Base-by-base conservation (phyloP, 2,888 invertebrate genomes). In the Meloe dianella region DNA sequence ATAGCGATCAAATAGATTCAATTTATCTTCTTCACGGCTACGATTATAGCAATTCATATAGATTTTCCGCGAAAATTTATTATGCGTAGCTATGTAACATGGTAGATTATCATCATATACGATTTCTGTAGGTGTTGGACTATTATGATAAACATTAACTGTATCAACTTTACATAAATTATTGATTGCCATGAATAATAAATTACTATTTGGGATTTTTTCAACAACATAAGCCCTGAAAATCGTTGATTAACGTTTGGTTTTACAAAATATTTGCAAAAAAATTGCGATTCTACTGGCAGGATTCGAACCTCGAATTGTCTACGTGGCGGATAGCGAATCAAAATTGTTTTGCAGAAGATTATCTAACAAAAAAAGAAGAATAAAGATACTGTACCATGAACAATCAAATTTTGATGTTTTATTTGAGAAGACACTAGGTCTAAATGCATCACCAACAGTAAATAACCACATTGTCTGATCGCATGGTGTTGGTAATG, bases 401-500 rank as follows among this genome's bases (percentile, higher is more conserved):
- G 65, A 88, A 79, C 69, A 92, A 77, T 89, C 69, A 62, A 78
- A 78, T 65, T 79, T 80, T 2, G 72, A 72, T 9, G 68, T 71
- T n/a, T 69, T 72, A 27, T 75, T 73, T 1, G 71, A 61, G 54
- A 72, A 77, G 4, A 63, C 71, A 38, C 68, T 78, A 0, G 71
- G 59, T 2, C 67, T 70, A 65, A 79, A 80, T 22, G 62, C 65
- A 3, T 70, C 66, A 1, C 61, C 74, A 47, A 82, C 75, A 29
- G 79, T 83, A 71, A 82, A 83, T 58, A 84, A 73, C 77, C 80
- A 81, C 73, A 80, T 78, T 70, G 93, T 90, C 80, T 93, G 88
- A 81, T 96, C 96, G 81, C 96, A 96, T 5, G 95, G 92, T 64
- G 93, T 91, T 0, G 94, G 93, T 57, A 92, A 86, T 0, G 95